Conservation (phyloP, 2,888 invertebrate species). For the Pristionchus japonicus region DNA sequence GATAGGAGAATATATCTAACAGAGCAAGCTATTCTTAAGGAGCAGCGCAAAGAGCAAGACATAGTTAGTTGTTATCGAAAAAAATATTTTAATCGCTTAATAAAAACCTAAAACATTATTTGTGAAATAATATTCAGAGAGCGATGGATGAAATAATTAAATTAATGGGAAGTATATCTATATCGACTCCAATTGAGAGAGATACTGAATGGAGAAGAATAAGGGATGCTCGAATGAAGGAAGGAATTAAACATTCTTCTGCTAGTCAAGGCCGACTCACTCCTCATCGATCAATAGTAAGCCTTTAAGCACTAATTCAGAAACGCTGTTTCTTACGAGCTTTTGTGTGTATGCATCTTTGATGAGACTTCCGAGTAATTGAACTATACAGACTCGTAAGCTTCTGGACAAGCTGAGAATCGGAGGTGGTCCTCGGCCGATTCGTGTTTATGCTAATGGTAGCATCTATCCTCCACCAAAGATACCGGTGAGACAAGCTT, state of each 20-base stretch:
- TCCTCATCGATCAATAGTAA: background rate
- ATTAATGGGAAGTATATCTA: background rate
- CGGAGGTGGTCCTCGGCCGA: background rate
- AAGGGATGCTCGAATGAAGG: background rate
- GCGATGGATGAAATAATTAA: background rate
- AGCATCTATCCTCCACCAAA: slow-evolving; percentile 30
- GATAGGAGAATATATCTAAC: background rate
- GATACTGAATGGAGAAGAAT: background rate
- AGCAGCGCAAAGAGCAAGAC: background rate
- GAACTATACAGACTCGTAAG: slow-evolving; percentile 15
- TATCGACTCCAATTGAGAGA: background rate
- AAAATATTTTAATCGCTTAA: no score
- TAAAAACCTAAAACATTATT: background rate
- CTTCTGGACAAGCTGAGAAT: slow-evolving; percentile 9
- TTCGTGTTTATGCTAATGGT: slow-evolving; percentile 30
- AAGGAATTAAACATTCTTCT: background rate
- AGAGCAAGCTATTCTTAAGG: background rate
- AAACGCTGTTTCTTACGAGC: no score
- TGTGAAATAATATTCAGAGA: background rate
- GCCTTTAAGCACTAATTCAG: no score
- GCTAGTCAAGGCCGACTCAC: background rate
- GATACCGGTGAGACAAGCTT: background rate
- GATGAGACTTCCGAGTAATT: no score
- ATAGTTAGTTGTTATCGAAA: background rate
- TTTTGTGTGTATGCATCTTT: no score